phyloP scores from a whole-genome alignment of 2,113 vertebrate species.

The Ammodytes dubius region DNA sequence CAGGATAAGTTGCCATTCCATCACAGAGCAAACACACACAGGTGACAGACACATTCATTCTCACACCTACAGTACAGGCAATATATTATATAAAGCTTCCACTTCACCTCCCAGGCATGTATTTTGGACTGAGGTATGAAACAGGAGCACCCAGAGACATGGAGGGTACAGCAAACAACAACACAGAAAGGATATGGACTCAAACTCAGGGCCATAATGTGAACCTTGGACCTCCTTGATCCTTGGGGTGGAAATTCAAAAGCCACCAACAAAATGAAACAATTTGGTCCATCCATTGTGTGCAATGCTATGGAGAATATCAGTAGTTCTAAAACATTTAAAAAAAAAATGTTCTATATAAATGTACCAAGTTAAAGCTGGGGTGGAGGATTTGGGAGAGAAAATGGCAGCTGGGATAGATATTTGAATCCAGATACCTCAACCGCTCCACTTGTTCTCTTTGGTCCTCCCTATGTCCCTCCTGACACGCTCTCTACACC shows the following conservation, averaged over 20 bases:
- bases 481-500: too few species aligned
- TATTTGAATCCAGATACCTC: too few species aligned
- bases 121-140: slow-evolving; percentile 7
- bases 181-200: slow-evolving; percentile 7
- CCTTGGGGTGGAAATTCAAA: neutral
- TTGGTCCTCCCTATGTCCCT: too few species aligned
- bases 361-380: too few species aligned
- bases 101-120: neutral
- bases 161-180: neutral
- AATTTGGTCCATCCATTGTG: neutral
- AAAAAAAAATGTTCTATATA: too few species aligned
- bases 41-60: slow-evolving; percentile 22
- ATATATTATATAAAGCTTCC: slow-evolving; percentile 18
- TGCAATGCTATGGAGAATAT: neutral
- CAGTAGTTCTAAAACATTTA: neutral
- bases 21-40: slow-evolving; percentile 25
- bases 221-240: neutral
- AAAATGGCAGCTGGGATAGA: too few species aligned
- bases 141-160: neutral
- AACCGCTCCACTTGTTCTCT: too few species aligned
- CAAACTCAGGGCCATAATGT: neutral
- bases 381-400: too few species aligned
- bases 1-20: slow-evolving; percentile 18
- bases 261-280: too few species aligned
- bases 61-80: slow-evolving; percentile 12